Base-by-base conservation (phyloP, 2,113 vertebrate species). In the Brienomyrus brachyistius region DNA sequence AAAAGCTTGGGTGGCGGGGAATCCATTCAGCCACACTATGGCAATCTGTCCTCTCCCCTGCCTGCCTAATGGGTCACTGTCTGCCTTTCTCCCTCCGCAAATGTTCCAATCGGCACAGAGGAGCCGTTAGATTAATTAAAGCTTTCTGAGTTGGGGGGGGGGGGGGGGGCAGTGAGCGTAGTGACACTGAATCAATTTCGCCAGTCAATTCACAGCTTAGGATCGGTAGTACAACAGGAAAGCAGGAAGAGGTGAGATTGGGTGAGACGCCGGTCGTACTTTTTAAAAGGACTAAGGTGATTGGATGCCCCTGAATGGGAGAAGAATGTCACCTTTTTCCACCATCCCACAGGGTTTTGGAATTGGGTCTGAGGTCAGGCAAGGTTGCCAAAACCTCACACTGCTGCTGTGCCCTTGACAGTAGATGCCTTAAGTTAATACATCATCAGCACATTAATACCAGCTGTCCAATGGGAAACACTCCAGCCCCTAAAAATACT, bases 91-190 rank as follows among this genome's bases (percentile, higher is more conserved):
- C 45, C 50, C 90, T 21, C 70, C 8, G 21, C 48, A 89, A 51
- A 89, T 50, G 40, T 86, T 56, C 82, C 13, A 59, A 88, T 66
- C 50, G 86, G 85, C 54, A 43, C 89, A 87, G 84, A 92, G 91
- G 88, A 92, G 91, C 91, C 19, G 51, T 85, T 83, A 91, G 90
- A 92, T 94, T 93, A 93, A 94, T 94, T 92, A 94, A 93, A 94
- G 91, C 91, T 74, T 91, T 92, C 91, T 88, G 92, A 92, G 91
- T 85, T 85, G 91, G 86, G 88, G 47, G 56, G 83, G 47, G 83
- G 47, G 52, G 83, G 70, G n/a, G 89, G 89, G 90, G 31, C n/a
- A 70, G 77, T 6, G 35, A 82, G 54, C 13, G n/a, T 84, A 91
- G 87, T 88, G 77, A 91, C 92, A 91, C 90, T 89, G 92, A 94